Base-by-base conservation (phyloP, 2,113 vertebrate genomes). In the Scomber japonicus region DNA sequence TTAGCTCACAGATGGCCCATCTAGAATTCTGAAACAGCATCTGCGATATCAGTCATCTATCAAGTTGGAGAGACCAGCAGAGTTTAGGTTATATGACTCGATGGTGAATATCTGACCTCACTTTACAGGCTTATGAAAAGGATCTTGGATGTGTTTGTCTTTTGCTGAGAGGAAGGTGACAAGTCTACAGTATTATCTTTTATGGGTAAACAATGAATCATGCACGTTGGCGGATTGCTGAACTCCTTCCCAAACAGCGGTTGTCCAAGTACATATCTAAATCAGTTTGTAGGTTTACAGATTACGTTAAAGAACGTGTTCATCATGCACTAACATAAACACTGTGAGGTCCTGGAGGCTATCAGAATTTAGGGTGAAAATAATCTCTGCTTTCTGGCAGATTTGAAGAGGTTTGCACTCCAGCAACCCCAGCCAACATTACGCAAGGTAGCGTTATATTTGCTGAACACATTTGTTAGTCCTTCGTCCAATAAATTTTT, bases 1-100 rank as follows among this genome's bases (percentile, higher is more conserved):
- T 83, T 67, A 71, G 61, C 69, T 83, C 75, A 68, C 88, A 89
- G 78, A 81, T 84, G 84, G 79, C 65, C 71, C 70, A 71, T 74
- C 59, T 49, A 71, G 35, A 64, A 44, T 83, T 75, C 80, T 64
- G 60, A 61, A 74, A 48, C 67, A 78, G 65, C 84, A 81, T 86
- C 87, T 89, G 87, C 64, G 59, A 75, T 82, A 78, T 83, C 56
- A 51, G 80, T 88, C 71, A 81, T 79, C 50, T 8, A 11, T n/a
- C 19, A 6, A 78, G 70, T 15, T 59, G 40, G 62, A 21, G 40
- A 80, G 51, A 79, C 24, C 10, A n/a, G 6, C 8, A 27, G 50
- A 55, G 19, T 55, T 77, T 53, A 35, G 48, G 24, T 30, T 24
- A 40, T 27, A 51, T 13, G 14, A 62, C 56, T 67, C 64, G 31